Base-by-base conservation (phyloP, 2,888 invertebrate genomes). In the Sussaba pulchella region DNA sequence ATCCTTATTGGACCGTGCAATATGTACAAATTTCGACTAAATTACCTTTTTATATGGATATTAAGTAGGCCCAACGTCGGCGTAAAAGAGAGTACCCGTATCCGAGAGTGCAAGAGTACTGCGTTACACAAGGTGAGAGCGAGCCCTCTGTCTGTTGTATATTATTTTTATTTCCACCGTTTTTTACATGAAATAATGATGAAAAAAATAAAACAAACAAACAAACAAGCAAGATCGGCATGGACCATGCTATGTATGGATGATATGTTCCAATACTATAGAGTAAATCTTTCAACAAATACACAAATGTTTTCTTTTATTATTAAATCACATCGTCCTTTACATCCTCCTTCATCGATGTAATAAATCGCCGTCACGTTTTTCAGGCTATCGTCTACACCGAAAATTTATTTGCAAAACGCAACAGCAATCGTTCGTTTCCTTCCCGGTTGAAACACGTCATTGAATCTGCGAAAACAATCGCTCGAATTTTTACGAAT, bases 161-260 rank as follows among this genome's bases (percentile, higher is more conserved):
- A 91, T 90, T 91, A 91, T 89, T 90, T 91, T 91, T 91, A 91
- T 91, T 91, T 91, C 89, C 91, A 91, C 88, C 89, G n/a, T 90
- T 91, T 91, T 91, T 91, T 90, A 90, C 89, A 90, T 89, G 88
- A 90, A 88, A 14, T 14, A 36, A 17, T 5, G 14, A 47, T 17
- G 19, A 47, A 47, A 47, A 17, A 47, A 47, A 19, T 0, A 50
- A 21, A 50, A 10, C 19, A 43, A 50, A 50, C 21, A 50, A 57
- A 57, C 54, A 54, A 91, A 89, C 87, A 87, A 90, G 90, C 89
- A 88, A 90, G 89, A 90, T 89, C 88, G 87, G 88, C 88, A 89
- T 90, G 88, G 88, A 90, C 89, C 90, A 89, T 91, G 90, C 89
- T 90, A 89, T 91, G 90, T 91, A 91, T 91, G 89, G 89, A 90